Evolutionary conservation across 2,888 invertebrate genomes (phyloP).

Genomic region (Harpalus rubripes): DNA sequence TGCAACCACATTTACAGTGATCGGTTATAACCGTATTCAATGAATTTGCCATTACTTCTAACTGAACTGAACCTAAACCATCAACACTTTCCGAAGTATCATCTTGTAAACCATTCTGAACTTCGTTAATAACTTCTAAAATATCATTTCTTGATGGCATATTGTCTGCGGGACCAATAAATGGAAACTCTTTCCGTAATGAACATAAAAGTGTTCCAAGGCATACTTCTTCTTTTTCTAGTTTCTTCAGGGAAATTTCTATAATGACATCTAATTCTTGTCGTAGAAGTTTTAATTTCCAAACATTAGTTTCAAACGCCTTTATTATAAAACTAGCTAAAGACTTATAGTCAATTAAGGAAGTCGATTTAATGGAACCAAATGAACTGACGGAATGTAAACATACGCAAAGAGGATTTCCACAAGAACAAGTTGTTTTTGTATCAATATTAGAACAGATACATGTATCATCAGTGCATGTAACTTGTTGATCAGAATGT

Average conservation of each 20-base stretch:
- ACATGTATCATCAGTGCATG: not conserved
- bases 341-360: not conserved
- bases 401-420: not conserved
- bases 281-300: not conserved
- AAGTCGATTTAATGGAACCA: not conserved
- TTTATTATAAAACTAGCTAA: not conserved
- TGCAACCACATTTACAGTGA: not conserved
- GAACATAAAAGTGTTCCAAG: not conserved
- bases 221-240: not conserved
- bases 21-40: not conserved
- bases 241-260: not conserved
- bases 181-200: not conserved
- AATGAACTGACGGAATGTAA: not conserved
- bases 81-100: not conserved
- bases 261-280: not conserved
- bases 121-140: not conserved
- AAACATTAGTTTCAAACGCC: not conserved
- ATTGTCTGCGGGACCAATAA: not conserved
- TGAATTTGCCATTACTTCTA: conserved; percentile 5
- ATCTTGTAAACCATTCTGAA: not conserved
- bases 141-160: not conserved
- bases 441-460: not conserved
- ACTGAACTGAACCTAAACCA: not conserved
- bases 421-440: not conserved
- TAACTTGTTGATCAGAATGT: not conserved